Conservation (phyloP, 2,797 vertebrate species). For the Myioborus miniatus region DNA sequence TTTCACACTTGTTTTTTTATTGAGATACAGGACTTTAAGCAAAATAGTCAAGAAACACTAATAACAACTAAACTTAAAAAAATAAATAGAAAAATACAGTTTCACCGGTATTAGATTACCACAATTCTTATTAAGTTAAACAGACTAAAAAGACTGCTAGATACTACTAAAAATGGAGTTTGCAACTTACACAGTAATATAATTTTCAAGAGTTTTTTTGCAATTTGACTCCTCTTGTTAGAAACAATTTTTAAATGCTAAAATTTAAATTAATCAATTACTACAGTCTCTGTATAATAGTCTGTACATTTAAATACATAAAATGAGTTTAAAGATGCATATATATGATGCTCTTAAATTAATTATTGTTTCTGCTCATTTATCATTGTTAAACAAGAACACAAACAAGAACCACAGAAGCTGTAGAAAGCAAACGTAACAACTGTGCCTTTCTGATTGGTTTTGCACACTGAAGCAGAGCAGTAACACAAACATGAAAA, state of each 20-base stretch:
- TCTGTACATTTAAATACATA: neutral
- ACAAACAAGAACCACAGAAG: neutral
- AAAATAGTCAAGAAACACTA: neutral
- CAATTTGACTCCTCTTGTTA: neutral
- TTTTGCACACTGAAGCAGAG: neutral
- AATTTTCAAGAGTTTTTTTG: neutral
- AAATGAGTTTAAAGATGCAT: neutral
- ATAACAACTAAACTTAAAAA: neutral
- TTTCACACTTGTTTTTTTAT: neutral
- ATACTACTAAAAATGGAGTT: accelerated
- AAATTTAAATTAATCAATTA: neutral
- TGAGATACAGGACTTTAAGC: neutral
- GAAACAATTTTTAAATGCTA: neutral
- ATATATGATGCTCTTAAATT: neutral
- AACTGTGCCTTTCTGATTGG: neutral
- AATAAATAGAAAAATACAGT: neutral
- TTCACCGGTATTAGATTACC: neutral
- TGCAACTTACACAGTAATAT: neutral
- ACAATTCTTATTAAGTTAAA: neutral
- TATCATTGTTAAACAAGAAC: neutral
- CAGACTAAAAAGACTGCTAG: neutral
- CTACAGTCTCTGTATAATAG: neutral
- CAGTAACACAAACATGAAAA: neutral
- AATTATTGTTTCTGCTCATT: neutral
- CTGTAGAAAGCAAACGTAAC: neutral